Base-by-base conservation (phyloP, 2,113 vertebrate genomes). In the Trematocara unimaculatum region DNA sequence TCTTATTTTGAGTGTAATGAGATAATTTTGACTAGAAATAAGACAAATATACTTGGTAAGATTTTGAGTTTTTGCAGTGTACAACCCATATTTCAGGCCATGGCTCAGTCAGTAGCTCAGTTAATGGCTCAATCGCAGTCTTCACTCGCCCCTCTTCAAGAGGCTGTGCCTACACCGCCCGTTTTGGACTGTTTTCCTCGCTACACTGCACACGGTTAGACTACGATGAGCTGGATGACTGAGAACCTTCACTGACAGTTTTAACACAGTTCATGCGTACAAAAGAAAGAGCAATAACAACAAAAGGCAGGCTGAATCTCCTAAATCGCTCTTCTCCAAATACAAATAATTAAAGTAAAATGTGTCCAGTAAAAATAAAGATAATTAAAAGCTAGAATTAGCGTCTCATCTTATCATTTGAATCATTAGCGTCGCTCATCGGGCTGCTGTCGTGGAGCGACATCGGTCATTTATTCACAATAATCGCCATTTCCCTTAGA, bases 361-460 rank as follows among this genome's bases (percentile, higher is more conserved):
- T 33, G 26, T 56, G 15, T 23, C 20, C 35, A 70, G 13, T 45
- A 45, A 72, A 72, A 45, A 45, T 23, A 70, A 42, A 14, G 1
- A 14, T 26, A 72, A 67, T 14, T 38, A 67, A 70, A 14, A 42
- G 12, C 64, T 8, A 26, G n/a, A 45, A 72, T 45, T 45, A 72
- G 20, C 1, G 0, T 4, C 64, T 4, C 2, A 2, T 45, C 64
- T 72, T 4, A 72, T 67, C 8, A 20, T 20, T 40, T 6, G 56
- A 33, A 35, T 35, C 17, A n/a, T 40, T 67, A 14, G 35, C 1
- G 18, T 8, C 9, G 7, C 35, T 67, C 62, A 0, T 67, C 11
- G 6, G 18, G 4, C n/a, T 40, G 35, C 12, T 14, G 35, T 40
- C 35, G 14, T 3, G n/a, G 4, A 8, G 35, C 14, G 18, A 67